Base-by-base conservation (phyloP, 1,140 invertebrate species). In the Penaeus vannamei region DNA sequence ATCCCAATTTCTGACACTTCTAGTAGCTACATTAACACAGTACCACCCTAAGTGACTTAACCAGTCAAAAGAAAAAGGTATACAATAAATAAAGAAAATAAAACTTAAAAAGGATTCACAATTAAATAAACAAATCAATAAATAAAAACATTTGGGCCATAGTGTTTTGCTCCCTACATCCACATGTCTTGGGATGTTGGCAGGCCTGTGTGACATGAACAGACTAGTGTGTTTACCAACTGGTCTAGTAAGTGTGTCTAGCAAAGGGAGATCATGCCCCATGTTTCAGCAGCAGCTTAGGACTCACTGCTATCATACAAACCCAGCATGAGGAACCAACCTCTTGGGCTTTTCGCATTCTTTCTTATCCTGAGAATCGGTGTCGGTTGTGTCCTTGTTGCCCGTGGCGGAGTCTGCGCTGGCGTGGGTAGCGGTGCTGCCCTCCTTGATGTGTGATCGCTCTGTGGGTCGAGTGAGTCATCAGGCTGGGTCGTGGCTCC, bases 251-350 rank as follows among this genome's bases (percentile, higher is more conserved):
- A 66, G 53, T 89, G 83, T 89, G 76, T 84, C 77, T 46, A 76
- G 72, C 81, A 89, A 84, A 89, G 87, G 87, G 87, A 89, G 82
- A 77, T 89, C 87, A 89, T 84, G 87, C 87, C 87, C 87, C 87
- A 89, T 84, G 87, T 84, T 84, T 84, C 82, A 84, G 87, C 80
- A 85, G 82, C 87, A 79, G 85, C 85, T 86, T 79, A 86, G 82
- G 80, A 88, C 64, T 88, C 80, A 89, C 82, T 84, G 64, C 83
- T 32, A 84, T 88, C 79, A 88, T 89, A 89, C 87, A 89, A 89
- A 89, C 87, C 87, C 87, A 89, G 81, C 66, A 84, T 84, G 87
- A 89, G 87, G 87, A 89, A 89, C 87, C 87, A 89, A 89, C 87
- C 87, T 89, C 87, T 89, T 89, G 87, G 87, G 87, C 87, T 89